Evolutionary conservation across 2,888 invertebrate genomes (phyloP), one percentile per base, ranked within the genome.

Genomic region (Strigamia crassipes): DNA sequence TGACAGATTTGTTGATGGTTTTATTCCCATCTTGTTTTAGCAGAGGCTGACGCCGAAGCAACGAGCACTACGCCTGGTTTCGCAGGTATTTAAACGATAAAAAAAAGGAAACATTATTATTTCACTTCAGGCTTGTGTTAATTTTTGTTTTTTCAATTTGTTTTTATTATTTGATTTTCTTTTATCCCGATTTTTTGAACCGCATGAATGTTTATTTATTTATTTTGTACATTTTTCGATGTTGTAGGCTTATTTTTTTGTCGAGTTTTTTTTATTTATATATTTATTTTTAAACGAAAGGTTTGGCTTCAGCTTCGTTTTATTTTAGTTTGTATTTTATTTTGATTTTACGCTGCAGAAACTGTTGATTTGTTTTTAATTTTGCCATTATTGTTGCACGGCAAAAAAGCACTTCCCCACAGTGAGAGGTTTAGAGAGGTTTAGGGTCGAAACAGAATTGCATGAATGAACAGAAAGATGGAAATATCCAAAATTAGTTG

Each of bases 111-210:
- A 66, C 23, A 66, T 23, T 23, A 27, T 23, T 15, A 13, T 66
- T 27, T 66, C 9, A 41, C 81, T 81, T 81, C 81, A 81, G 81
- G 81, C 81, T 81, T 81, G 81, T 81, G 66, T 81, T 81, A 18
- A 38, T 78, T 38, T 66, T 31, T 27, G 12, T 13, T 51, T 6
- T 51, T 34, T 78, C 15, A 31, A 38, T 80, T 79, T 79, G n/a
- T n/a, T n/a, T n/a, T n/a, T n/a, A n/a, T n/a, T n/a, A n/a, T n/a
- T n/a, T 51, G 5, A 21, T n/a, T 61, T 61, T 61, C 10, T 61
- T 3, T 12, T 13, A 12, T 27, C 23, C 23, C 8, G 2, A 27
- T 66, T 27, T 66, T 13, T 23, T 66, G 9, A 23, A 23, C 13
- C 13, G 66, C 66, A 66, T 66, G 66, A 1, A 66, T 66, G 21